Base-by-base conservation (phyloP, 2,113 vertebrate genomes). In the Corythoichthys haematopterus region DNA sequence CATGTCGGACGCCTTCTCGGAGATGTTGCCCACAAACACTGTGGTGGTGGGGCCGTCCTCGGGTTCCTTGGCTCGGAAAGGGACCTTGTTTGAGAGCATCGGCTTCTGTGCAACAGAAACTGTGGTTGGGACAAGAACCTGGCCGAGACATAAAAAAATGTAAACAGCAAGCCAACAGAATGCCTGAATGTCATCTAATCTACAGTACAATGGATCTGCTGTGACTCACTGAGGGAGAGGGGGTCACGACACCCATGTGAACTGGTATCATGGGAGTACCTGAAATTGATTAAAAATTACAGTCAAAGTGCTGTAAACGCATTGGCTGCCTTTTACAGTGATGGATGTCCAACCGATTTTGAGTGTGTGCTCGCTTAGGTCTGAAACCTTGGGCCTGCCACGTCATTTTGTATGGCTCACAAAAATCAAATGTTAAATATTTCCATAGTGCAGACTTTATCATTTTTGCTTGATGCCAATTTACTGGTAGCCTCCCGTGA, bases 241-340 rank as follows among this genome's bases (percentile, higher is more conserved):
- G 94, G 77, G 96, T 89, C 94, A 99, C 95, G 72, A 98, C 93
- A 73, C 97, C 94, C 97, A 99, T 98, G 75, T 98, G 97, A 75
- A 99, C 94, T 61, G 97, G 97, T 90, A 99, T 97, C 96, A 99
- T 98, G 68, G 95, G 96, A 43, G 97, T 96, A 67, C 96, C 97
- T 99, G 80, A 28, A 78, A 77, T 67, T 0, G 48, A 10, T 64
- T 46, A 70, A 10, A 43, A 53, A 51, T 46, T 12, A 45, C 16
- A 43, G 0, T 61, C 59, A 28, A 33, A 56, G 4, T 35, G 28
- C 6, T 28, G 40, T 43, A 43, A 43, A 43, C 40, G 20, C 20
- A 28, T 28, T 28, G 20, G 20, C 20, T 28, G 20, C 20, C 20
- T 28, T 28, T 28, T 28, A 28, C 20, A 28, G 20, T 28, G 20